Evolutionary conservation across 2,888 invertebrate species (phyloP), one percentile per base, ranked within the genome.

Genomic region (Cryptocephalus moraei): DNA sequence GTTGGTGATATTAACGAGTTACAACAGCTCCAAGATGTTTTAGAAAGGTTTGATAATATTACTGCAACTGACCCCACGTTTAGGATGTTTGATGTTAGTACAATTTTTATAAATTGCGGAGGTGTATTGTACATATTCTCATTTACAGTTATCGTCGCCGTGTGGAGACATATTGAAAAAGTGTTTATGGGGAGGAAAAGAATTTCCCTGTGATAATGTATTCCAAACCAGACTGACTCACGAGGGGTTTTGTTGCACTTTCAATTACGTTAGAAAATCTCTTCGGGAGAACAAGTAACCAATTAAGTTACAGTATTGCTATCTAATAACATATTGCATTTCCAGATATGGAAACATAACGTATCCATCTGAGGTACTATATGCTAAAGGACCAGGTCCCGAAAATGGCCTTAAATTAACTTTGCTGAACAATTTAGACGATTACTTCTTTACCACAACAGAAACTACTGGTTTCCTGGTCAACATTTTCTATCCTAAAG

Each of bases 171-270:
- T 77, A 62, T 52, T 81, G 8, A 4, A 74, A 1, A 63, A 63
- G 31, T 81, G 81, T 51, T 39, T 53, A 0, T 79, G 79, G 74
- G 68, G 58, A 1, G 73, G 73, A 0, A 32, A 56, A 4, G 8
- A 48, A 0, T 57, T 65, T 1, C 62, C 72, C 31, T 78, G 78
- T 53, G 56, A 46, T 0, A 59, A 68, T 0, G 56, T 78, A 8
- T 78, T 81, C 57, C 32, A 49, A 0, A 61, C 69, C 1, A 68
- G 75, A 1, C 68, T 73, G 22, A 79, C 80, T 0, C 65, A 68
- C 8, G 70, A 73, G n/a, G 81, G 81, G 0, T 76, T 72, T 55
- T 81, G 80, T 61, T 80, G 80, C 53, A 66, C 60, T 8, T 60
- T 61, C 45, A 63, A 62, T 49, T 59, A 61, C 45, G 34, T 59